phyloP scores from a whole-genome alignment of 35 echinoderm and acorn worm genomes.

The Ophiothrix spiculata region DNA sequence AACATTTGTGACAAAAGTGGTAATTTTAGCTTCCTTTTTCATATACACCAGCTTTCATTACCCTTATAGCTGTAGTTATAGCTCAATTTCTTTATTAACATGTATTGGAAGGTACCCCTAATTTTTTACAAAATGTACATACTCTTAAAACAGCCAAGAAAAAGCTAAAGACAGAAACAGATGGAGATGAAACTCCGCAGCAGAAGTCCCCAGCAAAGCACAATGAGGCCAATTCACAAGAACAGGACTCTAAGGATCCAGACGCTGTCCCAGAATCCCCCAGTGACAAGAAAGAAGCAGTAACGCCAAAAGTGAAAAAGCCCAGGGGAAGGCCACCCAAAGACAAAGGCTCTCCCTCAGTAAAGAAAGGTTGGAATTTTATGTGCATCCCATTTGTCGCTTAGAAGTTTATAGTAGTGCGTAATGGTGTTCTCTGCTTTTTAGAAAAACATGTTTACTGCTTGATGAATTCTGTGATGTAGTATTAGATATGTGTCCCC shows the following conservation, averaged over 20 bases:
- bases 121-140: constrained; percentile 2
- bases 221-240: background rate
- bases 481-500: background rate
- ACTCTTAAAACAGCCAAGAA: background rate
- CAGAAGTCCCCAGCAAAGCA: background rate
- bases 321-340: background rate
- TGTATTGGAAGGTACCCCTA: no score
- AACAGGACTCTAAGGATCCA: background rate
- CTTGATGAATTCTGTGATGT: background rate
- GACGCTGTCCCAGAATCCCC: background rate
- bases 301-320: background rate
- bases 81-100: no score
- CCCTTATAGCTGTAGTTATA: no score
- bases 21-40: no score
- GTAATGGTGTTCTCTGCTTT: no score
- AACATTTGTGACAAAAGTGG: no score
- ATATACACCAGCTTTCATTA: no score
- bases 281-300: background rate
- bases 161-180: background rate
- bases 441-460: background rate
- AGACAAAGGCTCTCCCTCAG: background rate
- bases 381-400: no score
- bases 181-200: background rate
- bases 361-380: background rate
- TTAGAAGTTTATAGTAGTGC: no score